phyloP scores from a whole-genome alignment of 2,888 invertebrate genomes.

The Diarsia rubi region DNA sequence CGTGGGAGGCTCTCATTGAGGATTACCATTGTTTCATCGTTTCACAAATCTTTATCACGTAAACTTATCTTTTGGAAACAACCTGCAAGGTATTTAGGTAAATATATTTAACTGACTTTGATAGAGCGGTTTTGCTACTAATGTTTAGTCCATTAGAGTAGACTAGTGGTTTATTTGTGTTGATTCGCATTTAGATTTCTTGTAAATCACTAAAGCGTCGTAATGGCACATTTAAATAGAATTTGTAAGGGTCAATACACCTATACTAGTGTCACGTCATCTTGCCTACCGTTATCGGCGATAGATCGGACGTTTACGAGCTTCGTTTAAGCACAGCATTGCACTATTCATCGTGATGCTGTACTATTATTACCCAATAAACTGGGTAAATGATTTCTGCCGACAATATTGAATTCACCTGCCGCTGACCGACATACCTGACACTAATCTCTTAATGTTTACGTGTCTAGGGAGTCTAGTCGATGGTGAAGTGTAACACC shows the following conservation, averaged over 20 bases:
- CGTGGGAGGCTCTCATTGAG: conserved; percentile 80
- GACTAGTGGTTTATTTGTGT: conserved; percentile 30
- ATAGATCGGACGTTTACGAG: conserved; percentile 78
- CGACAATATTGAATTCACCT: conserved; percentile 67
- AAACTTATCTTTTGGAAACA: conserved; percentile 69
- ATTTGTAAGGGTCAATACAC: conserved; percentile 71
- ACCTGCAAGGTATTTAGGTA: conserved; percentile 52
- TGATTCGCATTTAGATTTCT: conserved; percentile 47
- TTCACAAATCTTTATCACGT: conserved; percentile 75
- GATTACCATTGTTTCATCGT: conserved; percentile 78
- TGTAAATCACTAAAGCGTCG: conserved; percentile 42
- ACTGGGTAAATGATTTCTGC: conserved; percentile 73
- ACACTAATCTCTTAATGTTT: conserved; percentile 62
- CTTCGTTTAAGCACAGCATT: conserved; percentile 76
- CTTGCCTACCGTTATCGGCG: conserved; percentile 79
- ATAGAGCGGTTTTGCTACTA: conserved; percentile 19
- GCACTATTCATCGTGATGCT: conserved; percentile 76
- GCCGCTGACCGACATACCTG: conserved; percentile 63
- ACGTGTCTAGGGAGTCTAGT: conserved; percentile 45
- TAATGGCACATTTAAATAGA: conserved; percentile 49
- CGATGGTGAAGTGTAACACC: conserved; percentile 46
- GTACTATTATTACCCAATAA: conserved; percentile 70
- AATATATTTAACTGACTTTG: conserved; percentile 29
- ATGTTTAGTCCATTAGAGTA: conserved; percentile 15
- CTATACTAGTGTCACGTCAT: conserved; percentile 70